These are phyloP conservation scores for Electrophaes corylata DNA, from an alignment of 2,888 invertebrate genomes.

Conservation along the genomic window DNA sequence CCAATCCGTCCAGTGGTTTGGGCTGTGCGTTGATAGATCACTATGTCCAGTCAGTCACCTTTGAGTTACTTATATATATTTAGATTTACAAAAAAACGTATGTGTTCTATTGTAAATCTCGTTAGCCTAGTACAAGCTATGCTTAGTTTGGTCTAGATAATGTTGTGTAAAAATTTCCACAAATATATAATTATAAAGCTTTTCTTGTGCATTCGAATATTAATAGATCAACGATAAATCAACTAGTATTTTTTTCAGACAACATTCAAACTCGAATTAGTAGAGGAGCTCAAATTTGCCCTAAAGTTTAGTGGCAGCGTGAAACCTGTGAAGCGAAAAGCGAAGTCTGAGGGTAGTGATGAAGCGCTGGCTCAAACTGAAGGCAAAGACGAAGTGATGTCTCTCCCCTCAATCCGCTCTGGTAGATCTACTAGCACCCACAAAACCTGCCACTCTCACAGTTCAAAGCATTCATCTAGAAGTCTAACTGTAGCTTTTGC, in stretches of 20 bases:
- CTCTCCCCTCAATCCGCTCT: slow-evolving; percentile 63
- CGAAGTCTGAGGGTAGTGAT: slow-evolving; percentile 60
- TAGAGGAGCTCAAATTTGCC: slow-evolving; percentile 87
- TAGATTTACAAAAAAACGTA: too few species aligned
- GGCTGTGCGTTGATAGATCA: too few species aligned
- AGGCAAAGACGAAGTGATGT: slow-evolving; percentile 67
- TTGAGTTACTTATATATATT: too few species aligned
- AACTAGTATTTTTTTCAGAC: slow-evolving; percentile 62
- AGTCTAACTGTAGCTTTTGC: slow-evolving; percentile 72
- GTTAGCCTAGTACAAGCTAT: too few species aligned
- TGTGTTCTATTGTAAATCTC: too few species aligned
- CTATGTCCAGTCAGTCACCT: too few species aligned
- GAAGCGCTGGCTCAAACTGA: slow-evolving; percentile 65
- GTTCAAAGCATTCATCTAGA: slow-evolving; percentile 68
- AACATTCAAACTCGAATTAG: slow-evolving; percentile 84
- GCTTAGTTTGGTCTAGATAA: too few species aligned
- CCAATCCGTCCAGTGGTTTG: too few species aligned
- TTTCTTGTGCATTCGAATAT: too few species aligned
- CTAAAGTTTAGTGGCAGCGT: slow-evolving; percentile 85
- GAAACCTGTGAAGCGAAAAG: slow-evolving; percentile 82
- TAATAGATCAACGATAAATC: too few species aligned
- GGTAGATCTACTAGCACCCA: slow-evolving; percentile 62
- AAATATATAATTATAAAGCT: too few species aligned
- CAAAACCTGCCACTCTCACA: slow-evolving; percentile 66
- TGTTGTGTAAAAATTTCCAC: too few species aligned